Evolutionary conservation across 2,113 vertebrate genomes (phyloP), one percentile per base, ranked within the genome.

Genomic region (Bubo bubo): DNA sequence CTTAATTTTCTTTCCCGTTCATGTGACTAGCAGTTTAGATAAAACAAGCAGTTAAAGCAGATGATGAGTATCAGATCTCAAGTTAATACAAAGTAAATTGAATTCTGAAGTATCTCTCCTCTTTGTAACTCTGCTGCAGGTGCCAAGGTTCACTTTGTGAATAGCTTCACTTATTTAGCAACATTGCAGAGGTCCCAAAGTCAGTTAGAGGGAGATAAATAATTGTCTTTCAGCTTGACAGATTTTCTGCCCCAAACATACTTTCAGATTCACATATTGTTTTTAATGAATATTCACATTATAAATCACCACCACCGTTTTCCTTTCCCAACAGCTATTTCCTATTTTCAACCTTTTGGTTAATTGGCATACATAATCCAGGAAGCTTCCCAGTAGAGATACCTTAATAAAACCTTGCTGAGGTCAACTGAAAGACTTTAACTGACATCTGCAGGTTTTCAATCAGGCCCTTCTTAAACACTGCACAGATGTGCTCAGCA

Each of bases 51-150:
- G 97, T 98, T 97, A 97, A 97, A 95, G 55, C 84, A 95, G 90
- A 94, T 95, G 97, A 98, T 96, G 96, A 98, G 95, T 98, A 97
- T 97, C 97, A 97, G 97, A 97, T 97, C 97, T 97, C 96, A 95
- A 72, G 87, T 97, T 98, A 98, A 98, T 97, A 97, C 88, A 98
- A 95, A 98, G 93, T 93, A 98, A 98, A 98, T 98, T 98, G 97
- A 98, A 98, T 98, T 98, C 93, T 95, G 95, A 97, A 97, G 89
- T 97, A 95, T 95, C 96, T 96, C 84, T 89, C 95, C 93, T 94
- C 94, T 97, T 96, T 97, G 85, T 82, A 95, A 95, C 95, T 98
- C 97, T 94, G 92, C 93, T 95, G 94, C 91, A 96, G 97, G 96
- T 98, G 83, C 93, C 94, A 86, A 94, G 86, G 96, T 97, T 98